Evolutionary conservation across 2,888 invertebrate species (phyloP), one percentile per base, ranked within the genome.

Genomic region (Cataglyphis altisquamis): DNA sequence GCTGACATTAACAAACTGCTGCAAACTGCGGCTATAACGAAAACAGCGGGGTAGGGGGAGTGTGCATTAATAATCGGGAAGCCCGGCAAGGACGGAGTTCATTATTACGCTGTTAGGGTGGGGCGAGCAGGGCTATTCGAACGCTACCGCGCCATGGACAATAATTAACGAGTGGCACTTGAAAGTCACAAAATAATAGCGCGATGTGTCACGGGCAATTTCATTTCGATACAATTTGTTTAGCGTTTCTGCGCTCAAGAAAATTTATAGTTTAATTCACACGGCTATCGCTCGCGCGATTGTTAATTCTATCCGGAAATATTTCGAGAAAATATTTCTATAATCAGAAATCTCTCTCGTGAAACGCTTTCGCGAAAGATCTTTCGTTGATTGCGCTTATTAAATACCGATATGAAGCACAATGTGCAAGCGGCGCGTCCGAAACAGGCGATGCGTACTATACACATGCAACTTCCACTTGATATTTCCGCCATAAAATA

Each of bases 1-100:
- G 64, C 57, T 81, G 81, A 83, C 81, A 81, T 72, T 83, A 83
- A 83, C 83, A 83, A 81, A 83, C 81, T 83, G 70, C 81, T 83
- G 72, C 72, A 81, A 83, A 83, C 83, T 81, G 72, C 57, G 72
- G 72, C 81, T 68, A 72, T 81, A 83, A 83, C 83, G 81, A 83
- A 83, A 83, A 83, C 81, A 72, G 48, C 55, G 80, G 41, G 63
- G 6, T 8, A 1, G 21, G 52, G 67, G 25, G 52, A 75, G 41
- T n/a, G 78, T 72, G 63, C 81, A 83, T 81, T 83, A 83, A 83
- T 83, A 83, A 83, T 83, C 81, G 81, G 48, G 41, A 81, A 64
- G n/a, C 62, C 52, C 62, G 66, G 81, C 81, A 81, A 68, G 52
- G 83, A 83, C 64, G 80, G 70, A 57, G 83, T 81, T 83, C 83